Base-by-base conservation (phyloP, 2,888 invertebrate genomes). In the Ormyrus labotus region DNA sequence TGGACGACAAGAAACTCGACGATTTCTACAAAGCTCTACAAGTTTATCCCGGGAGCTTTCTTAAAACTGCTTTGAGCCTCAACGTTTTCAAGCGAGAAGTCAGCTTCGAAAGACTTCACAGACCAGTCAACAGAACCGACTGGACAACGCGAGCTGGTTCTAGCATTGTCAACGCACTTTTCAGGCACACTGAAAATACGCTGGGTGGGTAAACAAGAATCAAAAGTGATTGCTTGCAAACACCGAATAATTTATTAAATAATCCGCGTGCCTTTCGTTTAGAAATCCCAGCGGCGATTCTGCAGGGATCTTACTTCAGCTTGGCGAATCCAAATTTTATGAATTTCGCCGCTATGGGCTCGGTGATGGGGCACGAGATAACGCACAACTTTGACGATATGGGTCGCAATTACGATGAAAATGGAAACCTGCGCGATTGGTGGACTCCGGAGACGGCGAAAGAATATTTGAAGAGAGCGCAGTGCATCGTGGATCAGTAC, bases 401-500 rank as follows among this genome's bases (percentile, higher is more conserved):
- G 93, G 97, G 98, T 72, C 94, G 98, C 70, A 97, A 97, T 92
- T 98, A 97, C 88, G 97, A 98, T 91, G 95, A 96, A 84, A 94
- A 96, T 83, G 98, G 98, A 13, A 98, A 98, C 91, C 92, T 98
- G 83, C 94, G 96, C 0, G 96, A 98, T 88, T 98, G 98, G 98
- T 98, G 98, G 98, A 95, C 95, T 84, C 93, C 95, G 69, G 92
- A 93, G 83, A 98, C 98, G 0, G 96, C 97, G 87, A 93, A 94
- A 84, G 94, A 95, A 34, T 98, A 97, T 90, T 92, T 97, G 76
- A 93, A 96, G 84, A 96, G 95, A 88, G 96, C 98, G 0, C 94
- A 95, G 87, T 98, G 98, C 89, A 97, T 98, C 87, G 97, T 98
- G 85, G 94, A 97, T 84, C 98, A 98, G 90, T 98, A 98, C 88